phyloP scores from a whole-genome alignment of 2,113 vertebrate genomes.

The Daphoenositta chrysoptera region DNA sequence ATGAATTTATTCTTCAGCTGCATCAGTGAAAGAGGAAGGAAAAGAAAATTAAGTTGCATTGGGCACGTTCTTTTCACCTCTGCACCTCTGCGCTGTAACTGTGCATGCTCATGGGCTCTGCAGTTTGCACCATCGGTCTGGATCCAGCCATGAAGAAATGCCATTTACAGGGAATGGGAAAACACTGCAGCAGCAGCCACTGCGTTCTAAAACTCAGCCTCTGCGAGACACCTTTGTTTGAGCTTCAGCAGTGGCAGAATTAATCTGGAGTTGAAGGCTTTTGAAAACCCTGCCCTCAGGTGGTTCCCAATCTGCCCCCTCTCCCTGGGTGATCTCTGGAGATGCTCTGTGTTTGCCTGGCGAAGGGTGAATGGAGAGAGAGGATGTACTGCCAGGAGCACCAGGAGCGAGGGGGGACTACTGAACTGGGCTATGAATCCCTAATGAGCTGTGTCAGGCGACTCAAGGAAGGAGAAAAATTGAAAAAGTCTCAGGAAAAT shows the following conservation, averaged over 20 bases:
- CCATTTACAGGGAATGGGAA: neutral
- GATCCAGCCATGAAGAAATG: constrained; percentile 5
- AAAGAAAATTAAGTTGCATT: neutral
- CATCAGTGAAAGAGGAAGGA: neutral
- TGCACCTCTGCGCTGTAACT: neutral
- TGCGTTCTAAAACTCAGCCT: neutral
- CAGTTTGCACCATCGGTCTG: neutral
- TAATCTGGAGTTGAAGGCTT: neutral
- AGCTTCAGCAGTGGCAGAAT: neutral
- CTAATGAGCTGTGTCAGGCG: neutral
- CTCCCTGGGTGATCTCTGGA: neutral
- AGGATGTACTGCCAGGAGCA: constrained; percentile 9
- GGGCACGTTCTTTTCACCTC: neutral
- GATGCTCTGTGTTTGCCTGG: neutral
- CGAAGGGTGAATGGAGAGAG: neutral
- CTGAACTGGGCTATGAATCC: neutral
- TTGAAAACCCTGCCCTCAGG: neutral
- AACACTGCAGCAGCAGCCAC: neutral
- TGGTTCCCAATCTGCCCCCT: neutral
- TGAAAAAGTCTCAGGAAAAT: neutral
- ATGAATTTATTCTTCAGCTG: constrained; percentile 99
- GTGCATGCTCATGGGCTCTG: neutral
- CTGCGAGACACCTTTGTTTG: neutral
- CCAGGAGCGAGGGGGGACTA: rapidly evolving
- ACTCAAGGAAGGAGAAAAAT: neutral